phyloP scores from a whole-genome alignment of 2,888 invertebrate species.

The Dolomedes plantarius region DNA sequence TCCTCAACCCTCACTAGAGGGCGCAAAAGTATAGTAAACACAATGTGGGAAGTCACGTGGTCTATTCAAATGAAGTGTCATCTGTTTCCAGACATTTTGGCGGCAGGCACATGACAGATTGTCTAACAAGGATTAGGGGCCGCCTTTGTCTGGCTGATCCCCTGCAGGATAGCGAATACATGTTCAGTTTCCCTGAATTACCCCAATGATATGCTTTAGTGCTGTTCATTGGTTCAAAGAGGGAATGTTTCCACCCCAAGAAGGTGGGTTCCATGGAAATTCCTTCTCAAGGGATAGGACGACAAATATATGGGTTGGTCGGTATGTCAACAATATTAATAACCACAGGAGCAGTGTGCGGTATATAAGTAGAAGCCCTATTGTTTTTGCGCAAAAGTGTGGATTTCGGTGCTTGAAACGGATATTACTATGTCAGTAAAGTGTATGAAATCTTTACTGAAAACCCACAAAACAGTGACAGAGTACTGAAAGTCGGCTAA shows the following conservation, averaged over 20 bases:
- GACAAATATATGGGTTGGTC: constrained; percentile 50
- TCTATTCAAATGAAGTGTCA: constrained; percentile 23
- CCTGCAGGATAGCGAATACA: constrained; percentile 58
- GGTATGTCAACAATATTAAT: constrained; percentile 48
- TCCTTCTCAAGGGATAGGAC: constrained; percentile 42
- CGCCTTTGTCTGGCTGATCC: constrained; percentile 49
- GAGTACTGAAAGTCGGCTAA: too few species aligned
- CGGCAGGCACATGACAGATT: constrained; percentile 44
- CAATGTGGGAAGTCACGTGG: constrained; percentile 39
- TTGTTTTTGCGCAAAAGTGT: constrained; percentile 8
- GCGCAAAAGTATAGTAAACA: constrained; percentile 44
- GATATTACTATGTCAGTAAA: too few species aligned
- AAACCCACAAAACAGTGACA: too few species aligned
- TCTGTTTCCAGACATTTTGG: constrained; percentile 50
- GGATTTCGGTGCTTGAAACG: too few species aligned
- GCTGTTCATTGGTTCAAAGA: constrained; percentile 55
- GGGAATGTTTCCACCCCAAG: constrained; percentile 51
- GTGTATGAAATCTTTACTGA: too few species aligned
- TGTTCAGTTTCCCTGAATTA: constrained; percentile 32
- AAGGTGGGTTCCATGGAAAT: constrained; percentile 40
- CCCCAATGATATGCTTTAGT: constrained; percentile 39
- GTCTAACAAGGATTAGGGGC: constrained; percentile 28
- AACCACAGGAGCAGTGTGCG: background rate
- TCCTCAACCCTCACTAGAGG: constrained; percentile 29
- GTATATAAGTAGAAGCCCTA: background rate